A percentile compares a stretch with the other conserved stretches of the same genome.
Conservation (phyloP, 2,113 vertebrate genomes). For the Ariopsis seemanni region DNA sequence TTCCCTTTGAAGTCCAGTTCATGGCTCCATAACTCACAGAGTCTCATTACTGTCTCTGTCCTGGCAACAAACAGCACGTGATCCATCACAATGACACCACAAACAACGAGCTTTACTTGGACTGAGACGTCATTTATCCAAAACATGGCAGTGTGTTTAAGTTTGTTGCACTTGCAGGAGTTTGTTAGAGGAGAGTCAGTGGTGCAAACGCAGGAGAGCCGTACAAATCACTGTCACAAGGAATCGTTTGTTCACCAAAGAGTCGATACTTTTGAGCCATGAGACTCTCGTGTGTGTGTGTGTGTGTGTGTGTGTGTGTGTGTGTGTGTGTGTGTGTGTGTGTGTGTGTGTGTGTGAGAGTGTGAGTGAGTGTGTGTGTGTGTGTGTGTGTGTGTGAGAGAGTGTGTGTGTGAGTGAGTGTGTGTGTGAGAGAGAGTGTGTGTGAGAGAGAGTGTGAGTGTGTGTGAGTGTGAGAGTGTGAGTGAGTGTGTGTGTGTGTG, state of each 20-base stretch:
- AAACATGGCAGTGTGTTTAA: not conserved
- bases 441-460: no score
- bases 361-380: no score
- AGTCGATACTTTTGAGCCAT: not conserved
- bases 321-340: not conserved
- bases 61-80: not conserved
- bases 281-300: not conserved
- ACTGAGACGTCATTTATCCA: not conserved
- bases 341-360: no score
- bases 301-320: no score
- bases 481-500: no score
- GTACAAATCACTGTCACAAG: not conserved
- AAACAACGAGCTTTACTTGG: not conserved
- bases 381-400: no score
- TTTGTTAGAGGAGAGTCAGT: not conserved
- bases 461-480: no score
- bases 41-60: not conserved
- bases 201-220: not conserved
- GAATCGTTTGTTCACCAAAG: not conserved
- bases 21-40: slow-evolving; percentile 5
- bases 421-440: no score
- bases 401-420: no score
- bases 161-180: not conserved
- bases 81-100: not conserved
- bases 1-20: not conserved